Base-by-base conservation (phyloP, 2,797 vertebrate genomes). In the Lophius americanus region DNA sequence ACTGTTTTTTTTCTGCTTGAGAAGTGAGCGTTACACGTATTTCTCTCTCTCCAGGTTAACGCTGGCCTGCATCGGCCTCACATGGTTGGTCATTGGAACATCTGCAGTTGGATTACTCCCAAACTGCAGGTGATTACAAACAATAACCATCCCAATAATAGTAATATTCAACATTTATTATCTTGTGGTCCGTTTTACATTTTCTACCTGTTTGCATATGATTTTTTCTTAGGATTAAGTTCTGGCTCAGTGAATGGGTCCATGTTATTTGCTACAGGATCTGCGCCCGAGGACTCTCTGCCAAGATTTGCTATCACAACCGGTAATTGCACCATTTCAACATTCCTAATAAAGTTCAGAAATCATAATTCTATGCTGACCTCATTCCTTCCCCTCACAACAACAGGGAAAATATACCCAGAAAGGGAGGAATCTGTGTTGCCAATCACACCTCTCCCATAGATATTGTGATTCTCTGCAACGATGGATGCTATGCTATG, bases 371-470 rank as follows among this genome's bases (percentile, higher is more conserved):
- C 23, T 23, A 56, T 14, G n/a, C 12, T 82, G 60, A 58, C 33
- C 3, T 14, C 0, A 35, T 56, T 13, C 46, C 13, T 48, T 60
- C 10, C 2, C 39, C 2, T 51, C 1, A 1, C 8, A 23, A 59
- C 82, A 79, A 13, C 92, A 99, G 98, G 89, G 94, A 98, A 86
- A 96, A 98, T 88, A 94, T 87, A 78, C 98, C 98, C 2, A 88
- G 91, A 88, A 99, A 97, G 79, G 98, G 98, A 85, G 97, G 97
- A 41, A 97, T 99, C 81, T 99, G 98, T 78, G 97, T 99, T 7
- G 97, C 98, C 85, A 99, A 99, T 87, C 98, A 99, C 82, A 99
- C 98, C 0, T 93, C 94, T 10, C 98, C 98, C 0, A 98, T 99
- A 12, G 98, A 99, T 63, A 93, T 97, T 0, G 92, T 99, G 69